Conservation (phyloP, 2,888 invertebrate species). For the Axea sp. region DNA sequence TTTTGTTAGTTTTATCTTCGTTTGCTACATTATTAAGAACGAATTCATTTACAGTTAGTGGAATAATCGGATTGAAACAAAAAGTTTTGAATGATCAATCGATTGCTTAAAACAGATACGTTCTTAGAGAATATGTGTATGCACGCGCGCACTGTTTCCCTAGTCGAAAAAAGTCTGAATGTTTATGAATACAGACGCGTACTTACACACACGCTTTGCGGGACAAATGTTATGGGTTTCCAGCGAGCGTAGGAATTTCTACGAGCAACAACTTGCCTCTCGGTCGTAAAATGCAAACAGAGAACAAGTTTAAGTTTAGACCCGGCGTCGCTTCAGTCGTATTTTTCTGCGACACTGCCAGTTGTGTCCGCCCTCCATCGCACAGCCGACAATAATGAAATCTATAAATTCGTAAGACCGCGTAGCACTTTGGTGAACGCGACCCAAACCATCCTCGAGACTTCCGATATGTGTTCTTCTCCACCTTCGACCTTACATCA, state of each 20-base stretch:
- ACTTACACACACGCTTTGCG: conserved; percentile 39
- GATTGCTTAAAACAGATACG: too few relatives aligned
- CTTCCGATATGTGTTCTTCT: conserved; percentile 38
- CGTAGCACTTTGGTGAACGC: conserved; percentile 78
- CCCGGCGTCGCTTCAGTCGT: conserved; percentile 30
- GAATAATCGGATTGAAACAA: too few relatives aligned
- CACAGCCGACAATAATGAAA: conserved; percentile 84
- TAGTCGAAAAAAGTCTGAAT: conserved; percentile 22
- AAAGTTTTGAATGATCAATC: too few relatives aligned
- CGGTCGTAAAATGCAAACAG: conserved; percentile 78
- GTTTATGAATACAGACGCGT: conserved; percentile 24
- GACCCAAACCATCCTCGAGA: conserved; percentile 59
- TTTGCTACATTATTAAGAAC: too few relatives aligned
- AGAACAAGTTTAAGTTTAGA: conserved; percentile 76
- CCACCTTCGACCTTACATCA: conserved; percentile 53
- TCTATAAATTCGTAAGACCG: conserved; percentile 84
- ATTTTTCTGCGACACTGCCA: conserved; percentile 40
- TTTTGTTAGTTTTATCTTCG: too few relatives aligned
- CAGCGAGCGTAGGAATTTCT: conserved; percentile 68
- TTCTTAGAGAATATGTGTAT: too few relatives aligned
- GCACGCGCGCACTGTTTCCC: conserved; percentile 30
- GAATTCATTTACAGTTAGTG: too few relatives aligned
- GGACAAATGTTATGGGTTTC: conserved; percentile 70
- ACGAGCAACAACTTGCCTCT: conserved; percentile 69
- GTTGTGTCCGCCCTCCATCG: conserved; percentile 69